Percentiles rank a stretch among this genome's conserved stretches.
phyloP scores from a whole-genome alignment of 2,113 vertebrate species.

The Anseranas semipalmata region DNA sequence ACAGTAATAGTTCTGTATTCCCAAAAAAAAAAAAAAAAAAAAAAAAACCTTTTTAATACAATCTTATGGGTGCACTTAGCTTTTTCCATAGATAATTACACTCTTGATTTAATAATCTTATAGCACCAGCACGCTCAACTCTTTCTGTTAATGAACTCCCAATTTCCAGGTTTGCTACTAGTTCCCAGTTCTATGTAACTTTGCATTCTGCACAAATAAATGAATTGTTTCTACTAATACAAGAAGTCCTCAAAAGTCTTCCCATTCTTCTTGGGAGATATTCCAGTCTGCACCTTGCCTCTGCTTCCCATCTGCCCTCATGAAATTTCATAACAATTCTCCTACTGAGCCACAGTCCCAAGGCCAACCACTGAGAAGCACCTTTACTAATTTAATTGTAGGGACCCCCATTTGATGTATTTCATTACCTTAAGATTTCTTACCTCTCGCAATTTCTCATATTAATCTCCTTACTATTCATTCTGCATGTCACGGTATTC shows the following conservation, averaged over 20 bases:
- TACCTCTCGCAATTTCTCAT: not conserved
- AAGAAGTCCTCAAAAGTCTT: not conserved
- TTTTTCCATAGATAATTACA: not conserved
- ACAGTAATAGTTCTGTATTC: not conserved
- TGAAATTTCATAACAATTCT: rapidly evolving
- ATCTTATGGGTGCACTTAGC: not conserved
- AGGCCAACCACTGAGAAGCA: not conserved
- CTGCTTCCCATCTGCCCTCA: not conserved
- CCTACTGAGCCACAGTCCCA: not conserved
- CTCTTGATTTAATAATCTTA: not conserved
- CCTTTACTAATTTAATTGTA: not conserved
- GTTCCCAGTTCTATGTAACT: not conserved
- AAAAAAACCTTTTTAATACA: not conserved
- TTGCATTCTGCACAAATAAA: not conserved
- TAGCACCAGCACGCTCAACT: not conserved
- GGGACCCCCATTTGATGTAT: rapidly evolving
- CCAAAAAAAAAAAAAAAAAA: not conserved
- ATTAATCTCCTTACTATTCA: not conserved
- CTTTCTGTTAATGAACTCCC: not conserved
- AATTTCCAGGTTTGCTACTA: not conserved
- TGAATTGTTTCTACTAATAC: not conserved
- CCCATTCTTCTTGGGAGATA: not conserved
- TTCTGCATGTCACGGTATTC: not conserved
- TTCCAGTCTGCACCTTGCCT: not conserved
- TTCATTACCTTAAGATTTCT: not conserved